Evolutionary conservation across 1,140 invertebrate genomes (phyloP), one percentile per base, ranked within the genome.

Genomic region (Bactericera cockerelli): DNA sequence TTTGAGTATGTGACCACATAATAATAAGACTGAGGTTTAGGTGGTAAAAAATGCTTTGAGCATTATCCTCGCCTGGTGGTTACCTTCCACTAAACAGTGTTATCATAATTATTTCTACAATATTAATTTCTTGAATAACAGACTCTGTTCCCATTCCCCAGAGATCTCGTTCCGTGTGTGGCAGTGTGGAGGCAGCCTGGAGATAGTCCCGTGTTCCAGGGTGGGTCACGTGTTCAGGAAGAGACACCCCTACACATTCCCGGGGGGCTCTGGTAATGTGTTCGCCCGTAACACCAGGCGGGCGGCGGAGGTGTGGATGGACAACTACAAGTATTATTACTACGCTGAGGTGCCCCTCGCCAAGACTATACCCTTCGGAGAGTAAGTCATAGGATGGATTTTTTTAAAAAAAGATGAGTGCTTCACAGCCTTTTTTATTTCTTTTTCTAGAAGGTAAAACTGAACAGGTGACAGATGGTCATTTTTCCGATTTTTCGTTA

Each of bases 221-320:
- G 86, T 89, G 14, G 92, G 91, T 1, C 93, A 94, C 74, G 86
- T 93, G 53, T 86, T 90, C 72, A 79, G 94, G 10, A 98, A 98
- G 72, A 81, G 88, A 54, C 92, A 94, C 71, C 93, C 93, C 0
- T 96, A 96, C 72, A 90, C 91, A 36, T 98, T 94, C 74, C 88
- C 91, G 0, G 91, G 93, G 1, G 89, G 89, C 6, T 89, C 88
- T 38, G 89, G 90, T 16, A 90, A 88, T 63, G 88, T 92, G 22
- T 93, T 93, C 68, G 88, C 88, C 1, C 75, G 85, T 63, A 93
- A 94, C 70, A 93, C 89, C 10, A 74, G 88, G 61, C 73, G 90
- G 55, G 87, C 88, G 1, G 87, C 88, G n/a, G 92, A 95, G 74
- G 92, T 94, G 38, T 95, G 90, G 91, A 92, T 95, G 88, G 91